phyloP scores from a whole-genome alignment of 1,140 invertebrate genomes.

The Frieseomelitta varia region DNA sequence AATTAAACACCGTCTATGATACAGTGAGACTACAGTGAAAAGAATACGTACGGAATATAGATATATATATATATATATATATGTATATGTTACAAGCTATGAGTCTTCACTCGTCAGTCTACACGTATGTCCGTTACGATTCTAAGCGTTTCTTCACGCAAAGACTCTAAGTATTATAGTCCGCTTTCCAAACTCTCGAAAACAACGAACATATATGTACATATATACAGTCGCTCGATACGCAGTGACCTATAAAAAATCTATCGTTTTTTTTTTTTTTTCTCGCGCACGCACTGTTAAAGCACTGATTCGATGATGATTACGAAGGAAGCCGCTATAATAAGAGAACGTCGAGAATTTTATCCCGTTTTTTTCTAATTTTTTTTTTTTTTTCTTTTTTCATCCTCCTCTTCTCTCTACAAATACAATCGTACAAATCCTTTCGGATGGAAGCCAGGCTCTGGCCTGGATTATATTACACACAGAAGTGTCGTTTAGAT shows the following conservation, averaged over 20 bases:
- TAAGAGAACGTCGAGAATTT: slow-evolving; percentile 23
- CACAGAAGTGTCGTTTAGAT: slow-evolving; percentile 45
- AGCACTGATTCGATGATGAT: slow-evolving; percentile 28
- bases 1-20: neutral
- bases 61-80: too few relatives aligned
- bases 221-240: neutral
- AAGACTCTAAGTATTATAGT: neutral
- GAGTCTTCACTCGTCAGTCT: slow-evolving; percentile 12
- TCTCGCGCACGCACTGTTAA: neutral
- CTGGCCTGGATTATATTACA: slow-evolving; percentile 25
- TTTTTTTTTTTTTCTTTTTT: neutral
- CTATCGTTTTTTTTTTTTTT: neutral
- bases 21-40: neutral
- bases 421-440: slow-evolving; percentile 35
- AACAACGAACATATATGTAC: neutral
- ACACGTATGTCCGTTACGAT: neutral
- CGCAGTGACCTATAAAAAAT: slow-evolving; percentile 37
- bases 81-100: neutral
- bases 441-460: neutral
- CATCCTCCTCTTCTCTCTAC: neutral
- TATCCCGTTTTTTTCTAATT: too few relatives aligned
- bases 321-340: slow-evolving; percentile 30
- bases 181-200: neutral
- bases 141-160: too few relatives aligned
- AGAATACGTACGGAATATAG: neutral